Evolutionary conservation across 2,113 vertebrate genomes (phyloP).

Genomic region (Lepisosteus oculatus): DNA sequence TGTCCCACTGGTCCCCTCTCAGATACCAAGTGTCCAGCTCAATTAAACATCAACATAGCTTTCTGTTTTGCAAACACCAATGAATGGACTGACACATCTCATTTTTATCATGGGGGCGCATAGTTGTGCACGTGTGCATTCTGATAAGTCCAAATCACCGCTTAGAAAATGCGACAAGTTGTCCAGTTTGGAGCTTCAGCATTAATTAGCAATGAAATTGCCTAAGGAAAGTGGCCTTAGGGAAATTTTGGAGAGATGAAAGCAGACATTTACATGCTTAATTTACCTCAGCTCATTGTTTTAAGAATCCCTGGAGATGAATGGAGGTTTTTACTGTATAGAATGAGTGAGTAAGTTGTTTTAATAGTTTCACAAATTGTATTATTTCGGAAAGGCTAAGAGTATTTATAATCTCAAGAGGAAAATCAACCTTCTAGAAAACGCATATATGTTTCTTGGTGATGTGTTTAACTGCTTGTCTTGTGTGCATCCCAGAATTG

Average conservation of each 20-base stretch:
- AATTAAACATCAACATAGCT: neutral
- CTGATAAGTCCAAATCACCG: neutral
- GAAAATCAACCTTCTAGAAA: neutral
- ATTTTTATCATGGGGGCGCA: neutral
- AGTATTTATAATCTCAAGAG: neutral
- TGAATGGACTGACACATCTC: neutral
- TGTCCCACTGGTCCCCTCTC: neutral
- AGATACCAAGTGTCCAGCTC: neutral
- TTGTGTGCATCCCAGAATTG: neutral
- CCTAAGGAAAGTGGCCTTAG: neutral
- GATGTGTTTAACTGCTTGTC: neutral
- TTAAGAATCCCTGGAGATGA: neutral
- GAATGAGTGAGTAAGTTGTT: neutral
- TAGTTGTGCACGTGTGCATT: neutral
- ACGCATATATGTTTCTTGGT: neutral
- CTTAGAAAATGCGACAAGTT: neutral
- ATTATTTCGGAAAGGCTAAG: neutral
- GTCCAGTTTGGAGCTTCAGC: neutral
- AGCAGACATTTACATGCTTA: constrained; percentile 7
- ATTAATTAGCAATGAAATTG: constrained; percentile 1
- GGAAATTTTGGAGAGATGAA: neutral
- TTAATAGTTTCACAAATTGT: neutral
- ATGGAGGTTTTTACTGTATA: neutral
- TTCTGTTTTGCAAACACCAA: neutral
- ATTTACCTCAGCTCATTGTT: neutral